Percentiles rank a stretch among this genome's conserved stretches.
phyloP scores from a whole-genome alignment of 2,888 invertebrate genomes.

The Lissonota sp. region DNA sequence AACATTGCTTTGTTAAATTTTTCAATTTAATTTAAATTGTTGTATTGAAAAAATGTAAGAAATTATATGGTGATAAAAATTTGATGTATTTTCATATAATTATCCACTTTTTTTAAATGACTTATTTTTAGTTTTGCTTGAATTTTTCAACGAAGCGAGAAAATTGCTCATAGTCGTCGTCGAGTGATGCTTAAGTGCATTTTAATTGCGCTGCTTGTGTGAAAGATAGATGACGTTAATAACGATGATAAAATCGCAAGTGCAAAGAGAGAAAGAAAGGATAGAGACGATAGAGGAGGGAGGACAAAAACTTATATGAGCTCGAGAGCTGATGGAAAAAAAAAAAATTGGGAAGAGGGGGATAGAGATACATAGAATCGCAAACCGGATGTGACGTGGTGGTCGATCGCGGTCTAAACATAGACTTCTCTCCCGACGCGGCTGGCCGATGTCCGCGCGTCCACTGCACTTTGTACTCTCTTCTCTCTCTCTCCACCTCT shows the following conservation, averaged over 20 bases:
- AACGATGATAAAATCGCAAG: slow-evolving; percentile 1
- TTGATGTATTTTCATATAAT: too few species aligned
- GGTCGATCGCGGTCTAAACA: slow-evolving; percentile 75
- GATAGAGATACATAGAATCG: slow-evolving; percentile 68
- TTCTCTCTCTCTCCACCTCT: neutral
- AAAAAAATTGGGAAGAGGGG: slow-evolving; percentile 18
- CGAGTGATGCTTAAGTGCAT: slow-evolving; percentile 5
- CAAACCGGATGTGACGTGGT: slow-evolving; percentile 80
- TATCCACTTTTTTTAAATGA: too few species aligned
- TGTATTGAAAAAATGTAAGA: too few species aligned
- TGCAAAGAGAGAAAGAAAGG: slow-evolving; percentile 25
- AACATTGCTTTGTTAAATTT: too few species aligned
- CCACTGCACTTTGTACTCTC: slow-evolving; percentile 61
- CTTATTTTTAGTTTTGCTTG: too few species aligned
- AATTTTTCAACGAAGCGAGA: too few species aligned
- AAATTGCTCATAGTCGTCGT: too few species aligned
- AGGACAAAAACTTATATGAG: slow-evolving; percentile 7
- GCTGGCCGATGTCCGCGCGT: slow-evolving; percentile 55
- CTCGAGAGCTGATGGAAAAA: neutral
- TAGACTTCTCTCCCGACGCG: slow-evolving; percentile 71
- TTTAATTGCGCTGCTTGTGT: slow-evolving; percentile 22
- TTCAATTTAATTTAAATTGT: too few species aligned
- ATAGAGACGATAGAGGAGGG: neutral
- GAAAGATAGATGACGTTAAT: slow-evolving; percentile 10
- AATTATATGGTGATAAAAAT: too few species aligned